Conservation (phyloP, 2,888 invertebrate genomes). For the Synanthedon formicaeformis region DNA sequence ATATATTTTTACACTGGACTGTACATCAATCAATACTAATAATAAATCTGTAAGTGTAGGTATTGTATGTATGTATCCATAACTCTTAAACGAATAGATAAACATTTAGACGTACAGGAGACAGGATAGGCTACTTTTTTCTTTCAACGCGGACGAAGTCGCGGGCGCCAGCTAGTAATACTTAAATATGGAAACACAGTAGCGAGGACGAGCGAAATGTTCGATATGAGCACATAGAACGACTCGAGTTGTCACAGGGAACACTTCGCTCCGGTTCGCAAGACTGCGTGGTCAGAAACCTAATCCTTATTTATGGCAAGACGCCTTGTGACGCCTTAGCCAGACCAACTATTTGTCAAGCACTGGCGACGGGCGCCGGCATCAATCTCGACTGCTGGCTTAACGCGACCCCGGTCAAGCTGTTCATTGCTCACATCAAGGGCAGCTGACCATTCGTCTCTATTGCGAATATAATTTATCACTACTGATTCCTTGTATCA, state of each 20-base stretch:
- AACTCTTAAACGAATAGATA: too few species aligned
- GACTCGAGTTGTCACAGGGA: conserved; percentile 32
- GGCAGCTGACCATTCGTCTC: conserved; percentile 21
- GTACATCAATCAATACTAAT: too few species aligned
- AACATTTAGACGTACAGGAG: too few species aligned
- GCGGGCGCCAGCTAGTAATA: too few species aligned
- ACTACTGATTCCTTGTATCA: background rate
- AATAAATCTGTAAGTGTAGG: too few species aligned
- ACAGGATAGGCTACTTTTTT: too few species aligned
- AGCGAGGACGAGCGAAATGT: conserved; percentile 32
- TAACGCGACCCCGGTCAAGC: conserved; percentile 19
- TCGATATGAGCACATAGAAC: conserved; percentile 30
- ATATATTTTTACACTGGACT: background rate
- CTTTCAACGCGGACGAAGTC: too few species aligned
- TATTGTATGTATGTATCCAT: too few species aligned
- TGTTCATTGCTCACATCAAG: conserved; percentile 1
- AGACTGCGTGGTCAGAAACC: conserved; percentile 55
- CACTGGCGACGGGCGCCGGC: conserved; percentile 34
- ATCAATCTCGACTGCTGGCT: conserved; percentile 56
- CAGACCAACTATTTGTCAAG: conserved; percentile 62
- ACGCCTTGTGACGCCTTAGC: conserved; percentile 57
- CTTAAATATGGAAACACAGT: too few species aligned
- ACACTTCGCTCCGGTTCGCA: conserved; percentile 44
- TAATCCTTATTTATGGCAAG: conserved; percentile 72
- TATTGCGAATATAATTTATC: conserved; percentile 1